Percentiles rank a stretch among this genome's conserved stretches.
These are phyloP conservation scores for Callaeas wilsoni DNA, from an alignment of 2,113 vertebrate species.

Conservation along the genomic window DNA sequence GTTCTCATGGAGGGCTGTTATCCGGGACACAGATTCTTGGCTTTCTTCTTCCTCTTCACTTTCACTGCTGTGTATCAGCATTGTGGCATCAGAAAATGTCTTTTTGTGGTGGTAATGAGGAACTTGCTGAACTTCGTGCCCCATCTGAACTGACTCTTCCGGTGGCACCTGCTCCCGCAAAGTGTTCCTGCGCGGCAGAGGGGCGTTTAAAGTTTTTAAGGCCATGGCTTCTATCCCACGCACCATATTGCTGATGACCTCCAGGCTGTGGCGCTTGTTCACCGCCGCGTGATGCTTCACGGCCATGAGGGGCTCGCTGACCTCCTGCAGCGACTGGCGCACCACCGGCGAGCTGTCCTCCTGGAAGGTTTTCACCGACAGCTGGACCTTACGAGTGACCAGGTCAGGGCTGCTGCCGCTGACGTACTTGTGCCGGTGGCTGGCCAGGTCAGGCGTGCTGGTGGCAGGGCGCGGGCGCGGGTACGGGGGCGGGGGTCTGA, in stretches of 20 bases:
- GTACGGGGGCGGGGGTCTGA: slow-evolving; percentile 88
- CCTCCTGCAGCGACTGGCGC: slow-evolving; percentile 91
- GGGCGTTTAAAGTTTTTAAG: slow-evolving; percentile 80
- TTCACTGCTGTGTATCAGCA: slow-evolving; percentile 97
- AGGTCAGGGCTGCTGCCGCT: slow-evolving; percentile 92
- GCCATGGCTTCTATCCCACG: slow-evolving; percentile 85
- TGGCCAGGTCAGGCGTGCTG: slow-evolving; percentile 93
- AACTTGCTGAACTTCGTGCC: slow-evolving; percentile 64
- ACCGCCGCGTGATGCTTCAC: slow-evolving; percentile 79
- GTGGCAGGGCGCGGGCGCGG: slow-evolving; percentile 90
- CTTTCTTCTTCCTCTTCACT: slow-evolving; percentile 80
- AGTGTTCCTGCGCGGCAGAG: slow-evolving; percentile 83
- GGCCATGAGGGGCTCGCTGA: slow-evolving; percentile 85
- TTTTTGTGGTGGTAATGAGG: slow-evolving; percentile 89
- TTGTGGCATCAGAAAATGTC: slow-evolving; percentile 89
- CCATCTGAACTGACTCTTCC: slow-evolving; percentile 61
- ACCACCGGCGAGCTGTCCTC: slow-evolving; percentile 92
- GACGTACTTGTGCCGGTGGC: slow-evolving; percentile 87
- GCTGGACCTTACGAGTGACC: slow-evolving; percentile 92
- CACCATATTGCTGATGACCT: slow-evolving; percentile 90
- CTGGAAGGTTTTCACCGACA: slow-evolving; percentile 95
- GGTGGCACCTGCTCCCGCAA: slow-evolving; percentile 84
- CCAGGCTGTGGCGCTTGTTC: slow-evolving; percentile 91
- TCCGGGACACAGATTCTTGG: slow-evolving; percentile 73
- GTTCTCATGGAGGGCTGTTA: slow-evolving; percentile 77